Evolutionary conservation across 2,888 invertebrate species (phyloP).

Genomic region (Deilephila elpenor): DNA sequence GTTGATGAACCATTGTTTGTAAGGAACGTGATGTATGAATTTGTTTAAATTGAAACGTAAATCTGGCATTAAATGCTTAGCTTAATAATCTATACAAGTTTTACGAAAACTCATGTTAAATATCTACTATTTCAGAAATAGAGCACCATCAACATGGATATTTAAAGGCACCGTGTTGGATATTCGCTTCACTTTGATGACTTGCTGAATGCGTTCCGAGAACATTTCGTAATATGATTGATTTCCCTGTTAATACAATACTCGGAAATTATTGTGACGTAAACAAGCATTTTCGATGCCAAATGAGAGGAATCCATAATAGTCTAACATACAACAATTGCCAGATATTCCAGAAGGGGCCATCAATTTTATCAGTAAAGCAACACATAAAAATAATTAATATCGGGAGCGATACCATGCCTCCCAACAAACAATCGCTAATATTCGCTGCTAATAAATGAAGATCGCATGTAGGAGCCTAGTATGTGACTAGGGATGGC

Average conservation of each 20-base stretch:
- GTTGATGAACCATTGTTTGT: no score
- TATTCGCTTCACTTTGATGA: conserved; percentile 5
- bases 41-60: no score
- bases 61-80: no score
- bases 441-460: not conserved
- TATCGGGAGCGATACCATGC: not conserved
- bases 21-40: no score
- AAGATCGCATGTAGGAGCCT: no score
- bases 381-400: conserved; percentile 17
- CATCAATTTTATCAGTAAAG: not conserved
- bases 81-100: no score
- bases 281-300: not conserved
- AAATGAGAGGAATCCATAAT: conserved; percentile 1
- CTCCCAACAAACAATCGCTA: not conserved
- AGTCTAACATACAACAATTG: not conserved
- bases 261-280: conserved; percentile 1
- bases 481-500: not conserved
- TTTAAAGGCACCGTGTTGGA: no score
- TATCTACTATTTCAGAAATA: no score
- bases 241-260: not conserved
- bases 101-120: no score
- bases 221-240: conserved; percentile 11
- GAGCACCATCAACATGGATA: no score
- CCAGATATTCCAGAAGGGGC: not conserved
- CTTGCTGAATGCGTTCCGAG: not conserved